These are phyloP conservation scores for Acholoe squamosa DNA, from an alignment of 2,888 invertebrate genomes.

Conservation along the genomic window DNA sequence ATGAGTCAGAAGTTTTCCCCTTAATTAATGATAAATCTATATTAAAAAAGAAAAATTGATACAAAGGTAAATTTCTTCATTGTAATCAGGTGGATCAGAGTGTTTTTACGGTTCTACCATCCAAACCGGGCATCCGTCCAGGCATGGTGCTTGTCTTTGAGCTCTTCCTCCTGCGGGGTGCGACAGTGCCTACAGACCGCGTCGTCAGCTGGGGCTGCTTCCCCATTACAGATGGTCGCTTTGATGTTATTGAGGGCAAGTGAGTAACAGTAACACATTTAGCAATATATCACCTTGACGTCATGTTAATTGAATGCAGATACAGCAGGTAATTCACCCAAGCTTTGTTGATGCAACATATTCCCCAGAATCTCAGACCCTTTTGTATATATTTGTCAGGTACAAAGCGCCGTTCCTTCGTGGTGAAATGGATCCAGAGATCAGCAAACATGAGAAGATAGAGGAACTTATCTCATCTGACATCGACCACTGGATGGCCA, in stretches of 20 bases:
- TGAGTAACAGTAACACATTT: too few species aligned
- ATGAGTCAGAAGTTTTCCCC: too few species aligned
- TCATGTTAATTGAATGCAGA: too few species aligned
- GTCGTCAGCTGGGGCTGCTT: slow-evolving; percentile 81
- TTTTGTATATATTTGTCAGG: slow-evolving; percentile 68
- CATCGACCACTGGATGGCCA: slow-evolving; percentile 82
- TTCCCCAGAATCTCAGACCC: background rate
- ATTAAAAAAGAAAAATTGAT: too few species aligned
- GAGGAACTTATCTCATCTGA: slow-evolving; percentile 80
- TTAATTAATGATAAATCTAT: too few species aligned
- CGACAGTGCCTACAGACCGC: slow-evolving; percentile 78
- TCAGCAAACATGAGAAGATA: slow-evolving; percentile 80
- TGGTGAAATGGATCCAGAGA: slow-evolving; percentile 78
- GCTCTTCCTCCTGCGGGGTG: slow-evolving; percentile 80
- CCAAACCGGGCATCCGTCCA: slow-evolving; percentile 78
- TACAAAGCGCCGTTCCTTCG: slow-evolving; percentile 80
- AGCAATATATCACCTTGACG: too few species aligned
- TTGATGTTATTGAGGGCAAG: slow-evolving; percentile 82
- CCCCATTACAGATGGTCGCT: slow-evolving; percentile 81
- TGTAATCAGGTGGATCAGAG: slow-evolving; percentile 79
- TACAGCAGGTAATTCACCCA: too few species aligned
- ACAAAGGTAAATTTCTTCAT: background rate
- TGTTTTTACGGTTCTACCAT: slow-evolving; percentile 81
- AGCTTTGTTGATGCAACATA: too few species aligned
- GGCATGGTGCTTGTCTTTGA: slow-evolving; percentile 81